A percentile compares a stretch with the other conserved stretches of the same genome.
Evolutionary conservation across 2,888 invertebrate genomes (phyloP).

Genomic region (Zele albiditarsus): DNA sequence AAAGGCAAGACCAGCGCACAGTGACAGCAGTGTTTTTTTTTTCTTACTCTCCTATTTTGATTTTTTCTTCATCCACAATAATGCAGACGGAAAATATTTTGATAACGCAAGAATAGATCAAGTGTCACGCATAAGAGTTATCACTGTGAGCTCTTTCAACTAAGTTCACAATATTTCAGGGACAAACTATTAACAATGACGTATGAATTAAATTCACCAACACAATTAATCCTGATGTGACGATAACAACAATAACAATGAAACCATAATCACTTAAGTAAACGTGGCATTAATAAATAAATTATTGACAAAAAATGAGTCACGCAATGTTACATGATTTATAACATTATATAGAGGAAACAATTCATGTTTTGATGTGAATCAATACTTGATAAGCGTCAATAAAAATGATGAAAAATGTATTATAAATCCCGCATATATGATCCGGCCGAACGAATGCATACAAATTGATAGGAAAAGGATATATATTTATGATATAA

Average conservation of each 20-base stretch:
- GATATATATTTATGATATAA: background rate
- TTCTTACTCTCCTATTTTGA: slow-evolving; percentile 17
- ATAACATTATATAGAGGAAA: background rate
- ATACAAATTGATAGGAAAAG: too few species aligned
- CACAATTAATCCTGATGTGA: background rate
- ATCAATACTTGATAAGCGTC: background rate
- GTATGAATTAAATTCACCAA: background rate
- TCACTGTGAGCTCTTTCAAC: background rate
- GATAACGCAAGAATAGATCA: background rate
- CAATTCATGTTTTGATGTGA: background rate
- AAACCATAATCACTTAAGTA: background rate
- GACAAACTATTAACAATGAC: background rate
- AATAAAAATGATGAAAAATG: background rate
- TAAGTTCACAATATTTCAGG: background rate
- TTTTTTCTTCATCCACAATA: slow-evolving; percentile 17
- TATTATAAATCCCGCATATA: background rate
- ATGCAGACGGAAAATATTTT: background rate
- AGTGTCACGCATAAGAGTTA: slow-evolving; percentile 28
- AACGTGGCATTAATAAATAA: background rate
- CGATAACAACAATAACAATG: background rate
- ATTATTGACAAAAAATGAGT: background rate
- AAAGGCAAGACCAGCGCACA: background rate
- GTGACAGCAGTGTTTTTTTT: background rate
- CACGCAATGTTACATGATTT: background rate
- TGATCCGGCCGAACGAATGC: background rate